These are phyloP conservation scores for Hoplodrina ambigua DNA, from an alignment of 2,888 invertebrate species.

Conservation along the genomic window DNA sequence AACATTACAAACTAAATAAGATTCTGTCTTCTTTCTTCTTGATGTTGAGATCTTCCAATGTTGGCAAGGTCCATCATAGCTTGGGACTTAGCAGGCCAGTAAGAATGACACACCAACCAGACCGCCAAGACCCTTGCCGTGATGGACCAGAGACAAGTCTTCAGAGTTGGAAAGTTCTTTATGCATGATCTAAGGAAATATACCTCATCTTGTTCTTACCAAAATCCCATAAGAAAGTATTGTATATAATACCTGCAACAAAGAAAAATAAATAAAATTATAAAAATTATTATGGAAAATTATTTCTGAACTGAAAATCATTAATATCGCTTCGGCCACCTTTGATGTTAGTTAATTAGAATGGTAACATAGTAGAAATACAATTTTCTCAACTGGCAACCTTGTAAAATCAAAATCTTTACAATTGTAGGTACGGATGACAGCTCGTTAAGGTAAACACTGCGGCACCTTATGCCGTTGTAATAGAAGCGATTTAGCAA, in stretches of 20 bases:
- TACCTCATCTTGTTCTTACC: neutral
- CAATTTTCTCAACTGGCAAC: constrained; percentile 42
- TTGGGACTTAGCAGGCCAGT: constrained; percentile 97
- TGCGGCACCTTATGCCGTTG: too few relatives aligned
- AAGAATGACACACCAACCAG: constrained; percentile 91
- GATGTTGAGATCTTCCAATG: constrained; percentile 35
- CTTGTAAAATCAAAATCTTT: constrained; percentile 16
- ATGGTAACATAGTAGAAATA: constrained; percentile 10
- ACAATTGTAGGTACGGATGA: constrained; percentile 1
- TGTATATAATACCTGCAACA: constrained; percentile 12
- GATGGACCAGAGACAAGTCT: constrained; percentile 58
- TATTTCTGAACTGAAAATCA: neutral
- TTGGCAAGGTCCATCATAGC: constrained; percentile 85
- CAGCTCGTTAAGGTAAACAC: too few relatives aligned
- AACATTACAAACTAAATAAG: neutral
- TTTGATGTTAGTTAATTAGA: constrained; percentile 2
- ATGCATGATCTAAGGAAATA: too few relatives aligned
- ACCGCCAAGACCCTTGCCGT: constrained; percentile 94
- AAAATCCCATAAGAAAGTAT: too few relatives aligned
- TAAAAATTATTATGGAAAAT: too few relatives aligned
- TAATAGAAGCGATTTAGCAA: too few relatives aligned
- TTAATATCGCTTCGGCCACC: neutral
- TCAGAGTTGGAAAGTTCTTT: constrained; percentile 3
- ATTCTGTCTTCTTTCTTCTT: neutral
- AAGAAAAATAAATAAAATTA: neutral